A percentile compares a stretch with the other conserved stretches of the same genome.
These are phyloP conservation scores for Synodontis membranacea DNA, from an alignment of 2,113 vertebrate genomes.

Conservation along the genomic window DNA sequence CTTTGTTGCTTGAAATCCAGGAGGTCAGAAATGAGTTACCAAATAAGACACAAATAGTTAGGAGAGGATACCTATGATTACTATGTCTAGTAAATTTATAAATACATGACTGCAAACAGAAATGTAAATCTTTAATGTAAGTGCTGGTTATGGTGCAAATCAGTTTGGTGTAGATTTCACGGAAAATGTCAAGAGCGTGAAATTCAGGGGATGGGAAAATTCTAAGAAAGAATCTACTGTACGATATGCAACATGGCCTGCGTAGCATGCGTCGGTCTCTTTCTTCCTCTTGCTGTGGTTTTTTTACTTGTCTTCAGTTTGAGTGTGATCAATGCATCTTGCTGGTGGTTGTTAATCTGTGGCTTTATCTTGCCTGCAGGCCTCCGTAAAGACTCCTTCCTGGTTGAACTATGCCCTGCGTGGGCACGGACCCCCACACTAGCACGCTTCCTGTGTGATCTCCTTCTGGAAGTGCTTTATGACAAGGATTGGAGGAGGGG, in stretches of 20 bases:
- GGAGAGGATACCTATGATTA: background rate
- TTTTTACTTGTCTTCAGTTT: slow-evolving; percentile 29
- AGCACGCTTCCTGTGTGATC: slow-evolving; percentile 6
- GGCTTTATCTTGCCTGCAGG: slow-evolving; percentile 46
- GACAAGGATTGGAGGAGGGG: slow-evolving; percentile 35
- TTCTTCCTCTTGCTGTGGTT: slow-evolving; percentile 7
- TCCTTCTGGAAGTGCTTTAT: slow-evolving; percentile 31
- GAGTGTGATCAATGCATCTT: slow-evolving; percentile 47
- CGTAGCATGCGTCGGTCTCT: background rate
- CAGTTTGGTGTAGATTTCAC: background rate
- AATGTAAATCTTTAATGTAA: background rate
- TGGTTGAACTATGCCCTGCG: slow-evolving; percentile 16
- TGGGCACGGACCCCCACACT: slow-evolving; percentile 15
- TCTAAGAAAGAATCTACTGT: no score
- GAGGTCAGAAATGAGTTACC: background rate
- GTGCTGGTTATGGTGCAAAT: background rate
- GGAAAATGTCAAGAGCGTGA: background rate
- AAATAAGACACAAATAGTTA: background rate
- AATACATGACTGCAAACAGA: background rate
- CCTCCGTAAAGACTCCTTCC: slow-evolving; percentile 13
- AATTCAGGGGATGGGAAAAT: background rate
- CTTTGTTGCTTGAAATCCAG: background rate
- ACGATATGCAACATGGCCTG: background rate
- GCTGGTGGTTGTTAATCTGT: slow-evolving; percentile 51
- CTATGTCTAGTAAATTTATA: background rate